Conservation (phyloP, 2,888 invertebrate species). For the Diarsia brunnea region DNA sequence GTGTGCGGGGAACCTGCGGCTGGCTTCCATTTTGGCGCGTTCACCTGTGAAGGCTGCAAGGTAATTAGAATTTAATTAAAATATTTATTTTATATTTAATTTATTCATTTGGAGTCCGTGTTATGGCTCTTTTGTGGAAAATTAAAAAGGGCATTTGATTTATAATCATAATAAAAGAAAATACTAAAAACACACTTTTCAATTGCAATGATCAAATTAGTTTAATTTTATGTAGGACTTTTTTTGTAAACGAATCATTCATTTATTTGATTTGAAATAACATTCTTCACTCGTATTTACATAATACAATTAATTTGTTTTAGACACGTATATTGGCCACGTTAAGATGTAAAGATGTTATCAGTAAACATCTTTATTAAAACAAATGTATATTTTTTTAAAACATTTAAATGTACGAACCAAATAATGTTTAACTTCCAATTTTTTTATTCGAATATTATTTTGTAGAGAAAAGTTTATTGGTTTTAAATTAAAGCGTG, state of each 20-base stretch:
- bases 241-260: background rate
- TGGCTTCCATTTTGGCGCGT: conserved; percentile 98
- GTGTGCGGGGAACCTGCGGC: conserved; percentile 98
- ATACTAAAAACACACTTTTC: background rate
- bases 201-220: background rate
- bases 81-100: no score
- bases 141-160: background rate
- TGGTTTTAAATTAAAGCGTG: background rate
- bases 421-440: background rate
- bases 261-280: background rate
- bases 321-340: conserved; percentile 11
- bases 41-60: conserved; percentile 98
- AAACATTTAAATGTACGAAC: background rate
- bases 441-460: background rate
- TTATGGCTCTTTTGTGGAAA: background rate
- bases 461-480: background rate
- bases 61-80: conserved; percentile 85
- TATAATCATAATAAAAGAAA: background rate
- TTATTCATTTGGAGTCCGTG: background rate
- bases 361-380: conserved; percentile 22
- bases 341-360: conserved; percentile 3
- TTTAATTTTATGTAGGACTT: background rate
- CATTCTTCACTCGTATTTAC: conserved; percentile 12
- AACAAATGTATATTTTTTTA: background rate
- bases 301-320: conserved; percentile 31